A percentile compares a stretch with the other conserved stretches of the same genome.
These are phyloP conservation scores for Globia sparganii DNA, from an alignment of 2,888 invertebrate species.

Conservation along the genomic window DNA sequence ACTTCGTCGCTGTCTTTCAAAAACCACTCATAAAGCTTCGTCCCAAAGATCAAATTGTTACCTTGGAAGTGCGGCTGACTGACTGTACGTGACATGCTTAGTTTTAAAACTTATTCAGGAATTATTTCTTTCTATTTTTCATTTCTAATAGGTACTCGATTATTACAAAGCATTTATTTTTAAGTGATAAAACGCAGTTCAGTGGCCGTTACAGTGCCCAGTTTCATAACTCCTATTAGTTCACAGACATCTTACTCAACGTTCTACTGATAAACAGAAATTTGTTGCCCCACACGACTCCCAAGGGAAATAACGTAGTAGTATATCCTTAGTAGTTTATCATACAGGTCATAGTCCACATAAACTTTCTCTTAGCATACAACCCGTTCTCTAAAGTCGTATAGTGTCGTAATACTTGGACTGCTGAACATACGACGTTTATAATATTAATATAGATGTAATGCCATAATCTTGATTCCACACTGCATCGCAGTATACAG, in stretches of 20 bases:
- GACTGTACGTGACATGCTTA: not conserved
- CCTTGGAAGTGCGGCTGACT: not conserved
- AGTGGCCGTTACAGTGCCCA: not conserved
- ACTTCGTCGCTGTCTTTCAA: not conserved
- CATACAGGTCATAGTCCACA: constrained; percentile 41
- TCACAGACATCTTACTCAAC: not conserved
- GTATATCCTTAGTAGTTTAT: constrained; percentile 32
- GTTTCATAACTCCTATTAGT: not conserved
- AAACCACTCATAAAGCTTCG: not conserved
- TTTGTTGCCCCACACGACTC: constrained; percentile 21
- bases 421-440: not conserved
- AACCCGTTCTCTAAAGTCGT: not conserved
- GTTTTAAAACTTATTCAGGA: not conserved
- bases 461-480: not conserved
- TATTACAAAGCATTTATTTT: not conserved
- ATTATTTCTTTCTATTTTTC: not conserved
- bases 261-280: constrained; percentile 6
- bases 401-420: not conserved
- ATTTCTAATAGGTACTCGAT: not conserved
- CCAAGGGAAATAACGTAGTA: constrained; percentile 24
- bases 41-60: not conserved
- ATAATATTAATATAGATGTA: not conserved
- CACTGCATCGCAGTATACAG: not conserved
- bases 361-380: constrained; percentile 35
- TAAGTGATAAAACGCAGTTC: not conserved